Percentiles rank a stretch among this genome's conserved stretches.
Conservation (phyloP, 2,888 invertebrate species). For the Steinernema hermaphroditum region DNA sequence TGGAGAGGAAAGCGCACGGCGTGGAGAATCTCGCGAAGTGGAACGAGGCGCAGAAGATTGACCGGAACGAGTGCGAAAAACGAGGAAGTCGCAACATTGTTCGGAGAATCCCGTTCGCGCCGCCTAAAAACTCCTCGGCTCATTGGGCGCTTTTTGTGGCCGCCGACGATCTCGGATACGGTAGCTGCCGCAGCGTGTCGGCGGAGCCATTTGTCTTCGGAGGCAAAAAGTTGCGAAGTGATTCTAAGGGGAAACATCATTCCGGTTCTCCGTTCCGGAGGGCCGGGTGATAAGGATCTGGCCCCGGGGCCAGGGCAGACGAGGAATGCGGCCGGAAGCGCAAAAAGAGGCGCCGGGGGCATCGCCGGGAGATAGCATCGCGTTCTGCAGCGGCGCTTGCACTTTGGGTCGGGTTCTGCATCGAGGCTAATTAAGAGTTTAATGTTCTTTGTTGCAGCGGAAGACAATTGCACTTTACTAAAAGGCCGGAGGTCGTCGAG, state of each 20-base stretch:
- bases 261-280: neutral
- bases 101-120: neutral
- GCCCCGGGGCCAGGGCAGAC: neutral
- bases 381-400: neutral
- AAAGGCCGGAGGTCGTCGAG: neutral
- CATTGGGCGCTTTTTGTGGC: neutral
- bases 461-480: constrained; percentile 23
- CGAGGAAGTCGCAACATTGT: constrained; percentile 26
- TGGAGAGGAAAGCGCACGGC: too few relatives aligned
- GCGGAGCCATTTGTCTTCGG: neutral
- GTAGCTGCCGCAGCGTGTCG: neutral
- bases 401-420: constrained; percentile 24
- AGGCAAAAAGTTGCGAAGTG: constrained; percentile 10
- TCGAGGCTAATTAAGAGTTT: constrained; percentile 11
- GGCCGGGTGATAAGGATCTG: constrained; percentile 17
- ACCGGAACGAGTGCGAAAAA: constrained; percentile 25
- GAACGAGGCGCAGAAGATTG: constrained; percentile 28
- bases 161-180: neutral
- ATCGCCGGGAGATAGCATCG: neutral
- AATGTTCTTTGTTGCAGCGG: constrained; percentile 18
- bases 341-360: neutral
- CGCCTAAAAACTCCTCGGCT: neutral
- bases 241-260: neutral
- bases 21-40: constrained; percentile 12
- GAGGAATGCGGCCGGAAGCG: constrained; percentile 27